These are phyloP conservation scores for Oncorhynchus kisutch DNA, from an alignment of 2,113 vertebrate species.

Conservation along the genomic window DNA sequence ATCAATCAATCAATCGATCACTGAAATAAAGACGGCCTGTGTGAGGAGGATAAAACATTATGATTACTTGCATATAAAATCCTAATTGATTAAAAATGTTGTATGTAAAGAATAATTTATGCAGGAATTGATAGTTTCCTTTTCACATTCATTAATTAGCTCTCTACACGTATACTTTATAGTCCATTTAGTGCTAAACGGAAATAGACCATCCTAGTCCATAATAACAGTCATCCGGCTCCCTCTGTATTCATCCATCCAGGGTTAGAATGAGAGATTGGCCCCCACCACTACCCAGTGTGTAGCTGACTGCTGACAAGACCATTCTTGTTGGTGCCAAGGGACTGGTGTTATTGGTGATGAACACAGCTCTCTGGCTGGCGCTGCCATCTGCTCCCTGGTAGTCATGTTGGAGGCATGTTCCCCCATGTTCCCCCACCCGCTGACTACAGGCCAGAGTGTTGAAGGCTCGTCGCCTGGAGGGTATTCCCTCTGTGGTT, in stretches of 20 bases:
- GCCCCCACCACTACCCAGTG: background rate
- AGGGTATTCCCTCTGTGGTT: slow-evolving; percentile 38
- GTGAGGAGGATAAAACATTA: no score
- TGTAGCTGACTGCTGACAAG: slow-evolving; percentile 37
- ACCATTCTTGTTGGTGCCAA: slow-evolving; percentile 61
- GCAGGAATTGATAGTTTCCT: background rate
- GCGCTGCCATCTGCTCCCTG: slow-evolving; percentile 59
- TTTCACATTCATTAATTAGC: background rate
- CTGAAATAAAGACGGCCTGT: no score
- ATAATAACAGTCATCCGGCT: background rate
- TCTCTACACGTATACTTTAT: background rate
- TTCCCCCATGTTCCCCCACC: slow-evolving; percentile 10
- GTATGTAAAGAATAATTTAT: no score
- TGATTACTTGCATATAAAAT: background rate
- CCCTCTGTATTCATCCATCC: background rate
- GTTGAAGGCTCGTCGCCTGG: slow-evolving; percentile 46
- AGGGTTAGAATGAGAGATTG: background rate
- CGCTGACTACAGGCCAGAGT: slow-evolving; percentile 42
- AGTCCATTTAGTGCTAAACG: background rate
- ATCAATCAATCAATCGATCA: no score
- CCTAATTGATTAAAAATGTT: background rate
- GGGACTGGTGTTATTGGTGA: slow-evolving; percentile 39
- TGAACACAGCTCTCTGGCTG: slow-evolving; percentile 38
- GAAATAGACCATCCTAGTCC: background rate
- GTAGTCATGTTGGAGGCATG: slow-evolving; percentile 43